Evolutionary conservation across 1,140 invertebrate genomes (phyloP).

Genomic region (Amyelois transitella): DNA sequence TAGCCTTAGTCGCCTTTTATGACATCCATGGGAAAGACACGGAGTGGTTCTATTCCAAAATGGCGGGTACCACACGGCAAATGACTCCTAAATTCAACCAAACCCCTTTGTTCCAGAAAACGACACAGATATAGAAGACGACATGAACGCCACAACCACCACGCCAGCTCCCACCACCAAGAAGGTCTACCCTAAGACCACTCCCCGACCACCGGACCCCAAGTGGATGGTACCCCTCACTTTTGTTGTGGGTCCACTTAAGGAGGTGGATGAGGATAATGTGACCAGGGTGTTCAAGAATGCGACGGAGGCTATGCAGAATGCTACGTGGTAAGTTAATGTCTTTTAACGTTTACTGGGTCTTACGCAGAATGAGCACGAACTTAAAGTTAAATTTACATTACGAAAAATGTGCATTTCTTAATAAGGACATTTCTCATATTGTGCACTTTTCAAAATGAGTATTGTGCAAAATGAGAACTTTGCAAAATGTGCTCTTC

Average conservation of each 20-base stretch:
- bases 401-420: no score
- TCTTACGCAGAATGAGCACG: neutral
- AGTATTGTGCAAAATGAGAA: no score
- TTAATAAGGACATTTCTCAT: no score
- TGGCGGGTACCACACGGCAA: no score
- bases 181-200: slow-evolving; percentile 23
- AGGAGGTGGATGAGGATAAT: slow-evolving; percentile 32
- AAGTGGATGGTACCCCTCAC: slow-evolving; percentile 61
- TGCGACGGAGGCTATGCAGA: slow-evolving; percentile 35
- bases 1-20: no score
- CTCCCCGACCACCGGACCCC: slow-evolving; percentile 38
- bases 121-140: slow-evolving; percentile 49
- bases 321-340: slow-evolving; percentile 59
- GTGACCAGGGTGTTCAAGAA: slow-evolving; percentile 36
- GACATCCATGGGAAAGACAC: no score
- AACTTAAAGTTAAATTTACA: no score
- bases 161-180: slow-evolving; percentile 33
- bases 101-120: slow-evolving; percentile 34
- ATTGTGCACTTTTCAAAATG: no score
- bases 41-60: no score
- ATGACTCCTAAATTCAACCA: neutral
- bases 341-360: no score
- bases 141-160: slow-evolving; percentile 46
- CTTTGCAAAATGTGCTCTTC: no score
- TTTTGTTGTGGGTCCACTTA: slow-evolving; percentile 47